Evolutionary conservation across 2,113 vertebrate genomes (phyloP).

Genomic region (Elephantulus edwardii): DNA sequence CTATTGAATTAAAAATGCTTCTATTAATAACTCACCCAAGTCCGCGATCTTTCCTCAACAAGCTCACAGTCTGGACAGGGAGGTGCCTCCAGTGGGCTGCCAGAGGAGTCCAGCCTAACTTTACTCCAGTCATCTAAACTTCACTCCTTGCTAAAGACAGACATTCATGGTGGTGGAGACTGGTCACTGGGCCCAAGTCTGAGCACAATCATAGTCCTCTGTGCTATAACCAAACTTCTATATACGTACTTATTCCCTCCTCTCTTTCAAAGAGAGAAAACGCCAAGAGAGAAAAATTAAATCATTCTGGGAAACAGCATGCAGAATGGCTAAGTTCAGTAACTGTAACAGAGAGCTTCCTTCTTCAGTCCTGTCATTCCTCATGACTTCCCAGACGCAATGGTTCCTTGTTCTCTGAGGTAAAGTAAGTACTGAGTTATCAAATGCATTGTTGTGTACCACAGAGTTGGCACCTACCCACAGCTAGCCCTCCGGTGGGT

Average conservation of each 20-base stretch:
- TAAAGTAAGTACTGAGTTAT: neutral
- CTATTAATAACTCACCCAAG: neutral
- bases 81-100: neutral
- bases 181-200: rapidly evolving
- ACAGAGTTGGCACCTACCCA: no score
- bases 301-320: neutral
- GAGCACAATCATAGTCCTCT: no score
- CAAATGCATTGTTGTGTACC: no score
- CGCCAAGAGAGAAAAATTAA: neutral
- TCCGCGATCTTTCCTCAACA: neutral
- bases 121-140: neutral
- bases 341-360: rapidly evolving
- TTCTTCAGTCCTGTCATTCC: neutral
- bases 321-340: neutral
- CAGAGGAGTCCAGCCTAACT: neutral
- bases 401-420: neutral
- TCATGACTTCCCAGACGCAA: neutral
- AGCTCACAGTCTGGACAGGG: neutral
- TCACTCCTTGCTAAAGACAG: no score
- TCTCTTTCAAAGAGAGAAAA: neutral
- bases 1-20: neutral
- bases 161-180: no score
- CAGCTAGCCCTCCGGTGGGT: no score
- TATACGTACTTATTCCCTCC: rapidly evolving
- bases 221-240: neutral